phyloP scores from a whole-genome alignment of 2,113 vertebrate genomes.

The Poeciliopsis prolifica region DNA sequence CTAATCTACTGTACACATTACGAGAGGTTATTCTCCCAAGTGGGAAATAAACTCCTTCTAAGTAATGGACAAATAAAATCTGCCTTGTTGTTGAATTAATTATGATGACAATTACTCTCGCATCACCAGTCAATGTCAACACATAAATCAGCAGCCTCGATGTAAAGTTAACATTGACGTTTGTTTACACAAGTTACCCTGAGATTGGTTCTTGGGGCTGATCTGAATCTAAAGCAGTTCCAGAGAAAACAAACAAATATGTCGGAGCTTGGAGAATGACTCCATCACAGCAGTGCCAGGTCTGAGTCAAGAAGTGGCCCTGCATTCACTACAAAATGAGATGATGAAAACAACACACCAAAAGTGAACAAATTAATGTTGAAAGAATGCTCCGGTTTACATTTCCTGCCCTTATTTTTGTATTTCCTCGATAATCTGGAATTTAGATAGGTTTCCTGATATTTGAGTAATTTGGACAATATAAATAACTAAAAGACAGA shows the following conservation, averaged over 20 bases:
- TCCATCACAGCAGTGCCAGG: not conserved
- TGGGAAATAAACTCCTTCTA: not conserved
- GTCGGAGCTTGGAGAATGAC: not conserved
- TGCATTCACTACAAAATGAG: not conserved
- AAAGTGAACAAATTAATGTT: slow-evolving; percentile 5
- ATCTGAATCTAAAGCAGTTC: not conserved
- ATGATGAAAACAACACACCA: not conserved
- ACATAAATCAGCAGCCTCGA: not conserved
- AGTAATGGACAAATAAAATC: not conserved
- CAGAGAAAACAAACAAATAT: not conserved
- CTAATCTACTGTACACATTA: not conserved
- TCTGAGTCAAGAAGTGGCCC: not conserved
- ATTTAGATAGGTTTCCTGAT: slow-evolving; percentile 37
- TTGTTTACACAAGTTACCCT: not conserved
- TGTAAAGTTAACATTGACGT: not conserved
- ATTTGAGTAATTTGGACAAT: slow-evolving; percentile 26
- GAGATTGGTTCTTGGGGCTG: not conserved
- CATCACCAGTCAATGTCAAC: not conserved
- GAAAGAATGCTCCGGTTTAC: slow-evolving; percentile 12
- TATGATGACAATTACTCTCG: not conserved
- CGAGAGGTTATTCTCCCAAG: not conserved
- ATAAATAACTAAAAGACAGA: slow-evolving; percentile 23
- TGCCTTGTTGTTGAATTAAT: not conserved
- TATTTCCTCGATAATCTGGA: slow-evolving; percentile 29
- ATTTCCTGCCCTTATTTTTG: slow-evolving; percentile 25